phyloP scores from a whole-genome alignment of 2,888 invertebrate genomes.

The Seira musarum region DNA sequence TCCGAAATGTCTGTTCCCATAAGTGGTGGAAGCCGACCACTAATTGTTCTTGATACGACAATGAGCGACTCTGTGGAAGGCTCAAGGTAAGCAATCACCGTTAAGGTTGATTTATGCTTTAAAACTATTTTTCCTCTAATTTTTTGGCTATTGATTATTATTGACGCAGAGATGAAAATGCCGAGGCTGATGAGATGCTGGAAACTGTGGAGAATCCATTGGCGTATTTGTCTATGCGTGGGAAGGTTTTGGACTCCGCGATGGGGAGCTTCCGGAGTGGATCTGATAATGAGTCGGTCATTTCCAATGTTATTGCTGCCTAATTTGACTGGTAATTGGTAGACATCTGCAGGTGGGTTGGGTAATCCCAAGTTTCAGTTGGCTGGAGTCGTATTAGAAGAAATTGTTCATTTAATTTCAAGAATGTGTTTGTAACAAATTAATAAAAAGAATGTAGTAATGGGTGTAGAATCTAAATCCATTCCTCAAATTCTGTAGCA shows the following conservation, averaged over 20 bases:
- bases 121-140: background rate
- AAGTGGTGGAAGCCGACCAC: conserved; percentile 28
- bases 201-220: conserved; percentile 59
- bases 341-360: too few relatives aligned
- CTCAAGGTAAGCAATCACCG: conserved; percentile 62
- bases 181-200: conserved; percentile 53
- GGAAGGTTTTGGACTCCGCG: conserved; percentile 69
- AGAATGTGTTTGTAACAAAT: too few relatives aligned
- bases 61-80: conserved; percentile 46
- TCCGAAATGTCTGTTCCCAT: conserved; percentile 53
- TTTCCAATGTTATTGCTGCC: conserved; percentile 31
- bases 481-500: too few relatives aligned
- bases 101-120: background rate
- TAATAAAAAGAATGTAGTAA: too few relatives aligned
- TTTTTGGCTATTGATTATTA: background rate
- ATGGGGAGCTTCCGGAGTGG: conserved; percentile 71
- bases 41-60: conserved; percentile 47
- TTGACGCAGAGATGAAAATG: background rate
- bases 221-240: conserved; percentile 62
- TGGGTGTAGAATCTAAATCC: too few relatives aligned
- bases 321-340: too few relatives aligned
- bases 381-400: too few relatives aligned
- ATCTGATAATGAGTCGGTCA: conserved; percentile 27
- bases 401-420: too few relatives aligned
- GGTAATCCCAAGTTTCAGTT: too few relatives aligned